These are phyloP conservation scores for Saccopteryx leptura DNA, from an alignment of 2,113 vertebrate genomes.

Conservation along the genomic window DNA sequence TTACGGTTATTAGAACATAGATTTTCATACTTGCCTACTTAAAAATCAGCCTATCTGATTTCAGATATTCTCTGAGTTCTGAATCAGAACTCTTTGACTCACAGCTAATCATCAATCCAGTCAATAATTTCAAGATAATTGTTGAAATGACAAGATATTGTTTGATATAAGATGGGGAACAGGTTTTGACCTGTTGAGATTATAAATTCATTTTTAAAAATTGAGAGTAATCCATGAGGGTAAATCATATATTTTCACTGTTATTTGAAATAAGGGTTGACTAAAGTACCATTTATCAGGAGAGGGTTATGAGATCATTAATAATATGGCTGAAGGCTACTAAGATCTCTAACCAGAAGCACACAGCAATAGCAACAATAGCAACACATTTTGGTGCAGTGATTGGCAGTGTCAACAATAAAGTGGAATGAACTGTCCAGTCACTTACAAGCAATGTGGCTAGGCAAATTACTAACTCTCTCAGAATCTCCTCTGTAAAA, in stretches of 20 bases:
- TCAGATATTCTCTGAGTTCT: neutral
- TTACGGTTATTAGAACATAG: neutral
- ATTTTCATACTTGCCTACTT: slow-evolving; percentile 1
- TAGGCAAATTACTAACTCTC: neutral
- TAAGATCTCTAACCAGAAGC: slow-evolving; percentile 3
- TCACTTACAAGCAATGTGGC: neutral
- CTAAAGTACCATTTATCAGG: slow-evolving; percentile 6
- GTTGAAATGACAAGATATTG: neutral
- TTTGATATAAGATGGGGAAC: neutral
- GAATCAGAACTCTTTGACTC: neutral
- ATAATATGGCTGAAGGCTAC: neutral
- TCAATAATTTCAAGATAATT: neutral
- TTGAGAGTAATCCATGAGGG: neutral
- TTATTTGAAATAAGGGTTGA: slow-evolving; percentile 35
- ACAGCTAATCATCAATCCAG: neutral
- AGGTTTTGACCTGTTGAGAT: neutral
- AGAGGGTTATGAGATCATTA: neutral
- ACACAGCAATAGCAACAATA: neutral
- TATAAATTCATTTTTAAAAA: slow-evolving; percentile 41
- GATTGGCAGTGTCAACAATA: neutral
- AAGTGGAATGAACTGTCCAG: neutral
- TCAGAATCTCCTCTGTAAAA: neutral
- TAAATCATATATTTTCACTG: slow-evolving; percentile 49
- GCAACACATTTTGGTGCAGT: neutral
- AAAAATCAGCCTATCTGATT: slow-evolving; percentile 22